Percentiles rank a stretch among this genome's conserved stretches.
These are phyloP conservation scores for Pachycephala philippinensis DNA, from an alignment of 2,113 vertebrate genomes.

Conservation along the genomic window DNA sequence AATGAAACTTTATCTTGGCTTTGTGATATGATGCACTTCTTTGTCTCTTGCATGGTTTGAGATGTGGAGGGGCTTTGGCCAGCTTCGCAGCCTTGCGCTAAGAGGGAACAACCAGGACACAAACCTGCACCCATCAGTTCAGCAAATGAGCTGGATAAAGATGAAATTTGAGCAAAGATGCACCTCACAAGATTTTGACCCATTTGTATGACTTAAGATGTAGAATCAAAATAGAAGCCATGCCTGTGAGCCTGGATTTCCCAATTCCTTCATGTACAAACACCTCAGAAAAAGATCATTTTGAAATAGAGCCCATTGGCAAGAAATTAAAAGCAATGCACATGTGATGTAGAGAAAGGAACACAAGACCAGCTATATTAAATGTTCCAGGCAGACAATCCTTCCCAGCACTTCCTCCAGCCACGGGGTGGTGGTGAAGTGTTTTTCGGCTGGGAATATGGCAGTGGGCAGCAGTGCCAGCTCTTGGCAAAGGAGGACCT, in stretches of 20 bases:
- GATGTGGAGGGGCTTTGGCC: neutral
- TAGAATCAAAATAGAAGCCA: neutral
- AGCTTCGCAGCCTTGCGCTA: neutral
- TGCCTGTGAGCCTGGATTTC: neutral
- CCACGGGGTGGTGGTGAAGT: rapidly evolving
- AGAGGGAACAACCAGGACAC: neutral
- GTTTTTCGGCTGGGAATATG: neutral
- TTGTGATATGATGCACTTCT: neutral
- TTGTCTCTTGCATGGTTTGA: neutral
- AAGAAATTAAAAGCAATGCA: neutral
- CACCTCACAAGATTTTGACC: neutral
- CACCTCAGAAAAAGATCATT: neutral
- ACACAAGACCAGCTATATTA: neutral
- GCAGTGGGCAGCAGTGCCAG: neutral
- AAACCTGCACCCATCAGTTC: neutral
- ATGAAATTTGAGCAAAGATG: neutral
- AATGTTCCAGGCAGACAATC: neutral
- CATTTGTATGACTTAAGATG: neutral
- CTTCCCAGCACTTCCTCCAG: neutral
- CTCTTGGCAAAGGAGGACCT: neutral
- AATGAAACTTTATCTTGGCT: neutral
- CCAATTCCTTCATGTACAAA: neutral
- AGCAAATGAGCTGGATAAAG: neutral
- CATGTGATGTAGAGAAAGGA: neutral
- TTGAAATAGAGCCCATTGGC: neutral